Conservation (phyloP, 2,113 vertebrate genomes). For the Isurus oxyrinchus region DNA sequence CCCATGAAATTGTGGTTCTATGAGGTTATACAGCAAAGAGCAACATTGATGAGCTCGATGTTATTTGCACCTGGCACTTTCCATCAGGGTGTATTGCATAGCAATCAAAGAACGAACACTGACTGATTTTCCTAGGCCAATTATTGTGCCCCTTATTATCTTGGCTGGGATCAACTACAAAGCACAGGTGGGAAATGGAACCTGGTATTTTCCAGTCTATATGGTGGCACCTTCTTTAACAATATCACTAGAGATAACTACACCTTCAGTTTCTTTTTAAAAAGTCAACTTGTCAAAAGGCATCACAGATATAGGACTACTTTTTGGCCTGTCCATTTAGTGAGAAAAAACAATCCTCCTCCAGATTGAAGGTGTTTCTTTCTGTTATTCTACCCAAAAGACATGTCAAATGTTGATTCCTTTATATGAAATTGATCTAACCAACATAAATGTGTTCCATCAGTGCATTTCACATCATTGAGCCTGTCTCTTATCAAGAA, state of each 20-base stretch:
- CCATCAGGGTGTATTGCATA: neutral
- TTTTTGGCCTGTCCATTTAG: neutral
- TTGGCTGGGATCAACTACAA: neutral
- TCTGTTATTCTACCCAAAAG: neutral
- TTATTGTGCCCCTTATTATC: neutral
- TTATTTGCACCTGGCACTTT: neutral
- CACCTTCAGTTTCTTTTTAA: neutral
- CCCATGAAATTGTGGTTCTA: neutral
- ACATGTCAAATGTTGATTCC: neutral
- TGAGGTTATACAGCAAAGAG: neutral
- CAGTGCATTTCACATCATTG: neutral
- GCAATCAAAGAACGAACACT: neutral
- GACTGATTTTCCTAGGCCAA: neutral
- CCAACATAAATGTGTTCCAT: neutral
- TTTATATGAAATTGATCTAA: neutral
- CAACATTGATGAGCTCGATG: neutral
- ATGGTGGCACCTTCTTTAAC: neutral
- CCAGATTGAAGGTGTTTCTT: neutral
- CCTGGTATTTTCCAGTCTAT: neutral
- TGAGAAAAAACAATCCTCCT: neutral
- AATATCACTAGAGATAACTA: neutral
- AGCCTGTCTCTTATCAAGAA: neutral
- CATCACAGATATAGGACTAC: neutral
- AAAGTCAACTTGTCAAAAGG: neutral
- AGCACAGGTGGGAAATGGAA: neutral